phyloP scores from a whole-genome alignment of 2,797 vertebrate species.

The Astyanax mexicanus region DNA sequence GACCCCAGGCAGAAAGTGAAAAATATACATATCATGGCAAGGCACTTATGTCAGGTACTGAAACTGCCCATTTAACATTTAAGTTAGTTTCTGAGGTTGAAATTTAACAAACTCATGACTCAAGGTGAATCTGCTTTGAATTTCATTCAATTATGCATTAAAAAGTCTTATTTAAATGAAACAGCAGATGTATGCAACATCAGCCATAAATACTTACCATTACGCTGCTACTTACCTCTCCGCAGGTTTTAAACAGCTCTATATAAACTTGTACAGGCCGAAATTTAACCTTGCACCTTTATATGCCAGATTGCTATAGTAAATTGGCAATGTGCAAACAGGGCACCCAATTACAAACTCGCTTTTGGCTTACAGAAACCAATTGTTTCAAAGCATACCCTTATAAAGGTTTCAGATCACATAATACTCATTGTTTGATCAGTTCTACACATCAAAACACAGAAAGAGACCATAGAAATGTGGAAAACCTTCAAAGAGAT shows the following conservation, averaged over 20 bases:
- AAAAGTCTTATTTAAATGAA: neutral
- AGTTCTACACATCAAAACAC: constrained; percentile 48
- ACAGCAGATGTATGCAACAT: constrained; percentile 33
- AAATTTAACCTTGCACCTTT: constrained; percentile 21
- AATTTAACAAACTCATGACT: neutral
- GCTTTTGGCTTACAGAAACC: constrained; percentile 34
- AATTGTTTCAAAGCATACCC: constrained; percentile 22
- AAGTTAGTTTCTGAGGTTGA: neutral
- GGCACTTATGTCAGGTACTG: constrained; percentile 29
- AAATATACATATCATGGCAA: constrained; percentile 48
- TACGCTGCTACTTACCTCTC: constrained; percentile 73
- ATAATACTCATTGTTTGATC: constrained; percentile 20
- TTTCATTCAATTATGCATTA: too few relatives aligned
- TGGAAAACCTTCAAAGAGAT: constrained; percentile 84
- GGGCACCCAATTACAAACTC: constrained; percentile 12
- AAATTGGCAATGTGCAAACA: constrained; percentile 5
- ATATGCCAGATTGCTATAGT: neutral
- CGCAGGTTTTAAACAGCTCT: constrained; percentile 51
- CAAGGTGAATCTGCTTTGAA: neutral
- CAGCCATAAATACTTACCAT: constrained; percentile 69
- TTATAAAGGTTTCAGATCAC: constrained; percentile 14
- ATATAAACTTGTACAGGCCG: constrained; percentile 32
- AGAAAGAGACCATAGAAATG: constrained; percentile 58
- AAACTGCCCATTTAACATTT: neutral
- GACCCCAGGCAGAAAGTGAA: constrained; percentile 24